phyloP scores from a whole-genome alignment of 2,888 invertebrate species.

The Deladenus siricidicola region DNA sequence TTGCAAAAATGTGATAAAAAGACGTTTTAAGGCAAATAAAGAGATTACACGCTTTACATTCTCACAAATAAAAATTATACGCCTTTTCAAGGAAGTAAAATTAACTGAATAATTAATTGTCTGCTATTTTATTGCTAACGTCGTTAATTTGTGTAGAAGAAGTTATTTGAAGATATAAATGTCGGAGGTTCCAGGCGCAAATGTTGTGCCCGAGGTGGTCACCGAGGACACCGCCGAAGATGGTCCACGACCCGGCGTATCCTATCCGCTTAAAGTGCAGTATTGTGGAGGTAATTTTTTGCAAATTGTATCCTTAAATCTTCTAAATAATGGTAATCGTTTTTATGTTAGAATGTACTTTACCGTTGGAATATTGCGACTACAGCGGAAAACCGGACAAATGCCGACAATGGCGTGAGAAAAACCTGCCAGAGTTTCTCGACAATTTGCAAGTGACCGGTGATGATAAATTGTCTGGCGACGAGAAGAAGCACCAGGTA shows the following conservation, averaged over 20 bases:
- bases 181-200: not conserved
- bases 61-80: too few species aligned
- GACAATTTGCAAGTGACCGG: slow-evolving; percentile 62
- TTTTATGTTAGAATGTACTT: slow-evolving; percentile 39
- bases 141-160: too few species aligned
- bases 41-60: too few species aligned
- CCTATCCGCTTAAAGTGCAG: slow-evolving; percentile 38
- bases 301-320: not conserved
- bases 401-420: slow-evolving; percentile 91
- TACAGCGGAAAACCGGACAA: slow-evolving; percentile 87
- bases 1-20: too few species aligned
- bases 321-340: not conserved
- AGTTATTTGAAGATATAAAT: too few species aligned
- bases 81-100: too few species aligned
- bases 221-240: slow-evolving; percentile 1
- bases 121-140: too few species aligned
- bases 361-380: slow-evolving; percentile 76
- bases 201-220: not conserved
- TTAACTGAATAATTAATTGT: too few species aligned
- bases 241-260: slow-evolving; percentile 31
- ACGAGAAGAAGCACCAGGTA: slow-evolving; percentile 33
- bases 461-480: slow-evolving; percentile 19
- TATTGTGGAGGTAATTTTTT: slow-evolving; percentile 41
- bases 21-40: too few species aligned
- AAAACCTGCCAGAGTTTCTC: slow-evolving; percentile 83